Conservation (phyloP, 2,797 vertebrate species). For the Podarcis siculus region DNA sequence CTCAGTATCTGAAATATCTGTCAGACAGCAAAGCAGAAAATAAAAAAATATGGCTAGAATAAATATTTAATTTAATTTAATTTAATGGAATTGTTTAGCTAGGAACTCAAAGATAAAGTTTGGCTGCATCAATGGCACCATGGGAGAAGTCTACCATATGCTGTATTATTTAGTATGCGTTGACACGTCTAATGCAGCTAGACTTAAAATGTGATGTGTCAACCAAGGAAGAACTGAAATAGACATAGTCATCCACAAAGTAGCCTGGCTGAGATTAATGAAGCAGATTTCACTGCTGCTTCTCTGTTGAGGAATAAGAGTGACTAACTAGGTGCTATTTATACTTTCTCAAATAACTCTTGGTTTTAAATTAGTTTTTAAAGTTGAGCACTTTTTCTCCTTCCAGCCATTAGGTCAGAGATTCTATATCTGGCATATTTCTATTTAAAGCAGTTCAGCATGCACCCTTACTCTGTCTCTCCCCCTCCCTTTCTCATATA, state of each 20-base stretch:
- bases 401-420: conserved; percentile 47
- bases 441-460: conserved; percentile 45
- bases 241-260: conserved; percentile 49
- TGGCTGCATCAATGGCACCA: conserved; percentile 47
- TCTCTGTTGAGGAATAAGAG: conserved; percentile 19
- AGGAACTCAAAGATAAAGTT: conserved; percentile 29
- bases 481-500: conserved; percentile 5
- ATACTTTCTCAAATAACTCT: conserved; percentile 44
- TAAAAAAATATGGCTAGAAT: conserved; percentile 28
- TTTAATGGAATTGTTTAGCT: conserved; percentile 14
- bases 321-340: conserved; percentile 18
- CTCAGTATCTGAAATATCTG: conserved; percentile 1
- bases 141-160: conserved; percentile 32
- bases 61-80: conserved; percentile 32
- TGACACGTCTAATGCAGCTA: conserved; percentile 45
- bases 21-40: conserved; percentile 28
- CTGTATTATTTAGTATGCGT: conserved; percentile 53
- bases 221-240: conserved; percentile 58
- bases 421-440: conserved; percentile 42
- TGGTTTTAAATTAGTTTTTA: conserved; percentile 49
- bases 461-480: neutral
- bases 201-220: conserved; percentile 35
- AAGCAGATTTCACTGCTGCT: conserved; percentile 50
- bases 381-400: conserved; percentile 34
- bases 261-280: conserved; percentile 48